phyloP scores from a whole-genome alignment of 1,140 invertebrate genomes.

The Formica selysi region DNA sequence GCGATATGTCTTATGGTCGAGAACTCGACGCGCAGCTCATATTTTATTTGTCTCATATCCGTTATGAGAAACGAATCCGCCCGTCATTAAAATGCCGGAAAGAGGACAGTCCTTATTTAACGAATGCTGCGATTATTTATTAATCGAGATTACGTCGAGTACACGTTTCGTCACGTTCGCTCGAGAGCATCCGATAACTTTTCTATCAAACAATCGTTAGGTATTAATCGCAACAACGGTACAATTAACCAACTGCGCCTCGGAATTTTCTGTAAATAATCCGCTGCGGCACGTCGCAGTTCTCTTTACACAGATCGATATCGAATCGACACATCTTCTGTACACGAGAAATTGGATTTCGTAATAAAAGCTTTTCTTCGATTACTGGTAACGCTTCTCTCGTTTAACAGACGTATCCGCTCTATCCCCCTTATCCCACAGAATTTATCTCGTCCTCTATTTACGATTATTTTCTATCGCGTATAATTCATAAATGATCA shows the following conservation, averaged over 20 bases:
- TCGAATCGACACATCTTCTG: constrained; percentile 30
- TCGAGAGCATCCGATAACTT: constrained; percentile 1
- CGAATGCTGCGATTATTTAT: not conserved
- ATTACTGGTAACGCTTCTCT: constrained; percentile 20
- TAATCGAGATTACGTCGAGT: constrained; percentile 23
- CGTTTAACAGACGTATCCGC: not conserved
- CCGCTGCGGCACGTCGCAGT: constrained; percentile 36
- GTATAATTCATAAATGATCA: not conserved
- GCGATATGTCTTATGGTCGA: constrained; percentile 16
- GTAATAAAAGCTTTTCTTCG: constrained; percentile 72
- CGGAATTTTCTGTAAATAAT: constrained; percentile 71
- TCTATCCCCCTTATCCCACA: not conserved
- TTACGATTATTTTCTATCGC: not conserved
- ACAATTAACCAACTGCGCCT: constrained; percentile 13
- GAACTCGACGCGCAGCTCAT: constrained; percentile 7
- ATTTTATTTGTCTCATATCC: constrained; percentile 38
- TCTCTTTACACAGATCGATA: constrained; percentile 30
- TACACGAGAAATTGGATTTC: constrained; percentile 68
- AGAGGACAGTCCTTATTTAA: not conserved
- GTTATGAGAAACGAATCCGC: constrained; percentile 28
- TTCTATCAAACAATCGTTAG: constrained; percentile 21
- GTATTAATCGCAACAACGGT: constrained; percentile 2
- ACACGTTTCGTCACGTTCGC: constrained; percentile 14
- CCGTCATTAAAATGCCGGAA: constrained; percentile 26
- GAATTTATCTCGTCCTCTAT: not conserved